Evolutionary conservation across 2,797 vertebrate genomes (phyloP).

Genomic region (Ibycter americanus): DNA sequence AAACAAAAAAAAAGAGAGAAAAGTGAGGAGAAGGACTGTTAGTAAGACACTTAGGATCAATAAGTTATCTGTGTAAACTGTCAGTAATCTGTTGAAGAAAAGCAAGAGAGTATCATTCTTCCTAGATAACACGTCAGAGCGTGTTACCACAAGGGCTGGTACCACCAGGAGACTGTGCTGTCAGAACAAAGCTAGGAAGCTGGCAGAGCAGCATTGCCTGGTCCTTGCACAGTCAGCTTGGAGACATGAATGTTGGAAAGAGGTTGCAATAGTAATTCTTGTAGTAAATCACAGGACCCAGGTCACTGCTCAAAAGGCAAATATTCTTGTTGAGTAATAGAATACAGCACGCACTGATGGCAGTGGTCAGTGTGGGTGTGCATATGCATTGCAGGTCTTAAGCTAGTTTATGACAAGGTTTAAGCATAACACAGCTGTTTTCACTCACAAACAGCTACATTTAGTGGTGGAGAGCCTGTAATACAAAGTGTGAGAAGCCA

Average conservation of each 20-base stretch:
- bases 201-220: not conserved
- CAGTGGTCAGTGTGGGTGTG: not conserved
- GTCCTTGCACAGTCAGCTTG: not conserved
- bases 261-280: not conserved
- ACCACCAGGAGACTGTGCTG: not conserved
- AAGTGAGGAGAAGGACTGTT: not conserved
- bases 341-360: not conserved
- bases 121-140: not conserved
- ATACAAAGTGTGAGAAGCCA: not conserved
- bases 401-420: not conserved
- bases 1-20: not conserved
- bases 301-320: not conserved
- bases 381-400: not conserved
- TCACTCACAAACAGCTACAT: not conserved
- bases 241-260: not conserved
- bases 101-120: not conserved
- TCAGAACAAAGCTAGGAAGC: not conserved
- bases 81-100: not conserved
- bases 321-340: not conserved
- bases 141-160: not conserved
- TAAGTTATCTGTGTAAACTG: not conserved
- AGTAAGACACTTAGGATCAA: not conserved
- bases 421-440: not conserved
- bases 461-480: not conserved
- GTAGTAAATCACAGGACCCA: not conserved